These are phyloP conservation scores for Stomorhina lunata DNA, from an alignment of 2,888 invertebrate species.

Conservation along the genomic window DNA sequence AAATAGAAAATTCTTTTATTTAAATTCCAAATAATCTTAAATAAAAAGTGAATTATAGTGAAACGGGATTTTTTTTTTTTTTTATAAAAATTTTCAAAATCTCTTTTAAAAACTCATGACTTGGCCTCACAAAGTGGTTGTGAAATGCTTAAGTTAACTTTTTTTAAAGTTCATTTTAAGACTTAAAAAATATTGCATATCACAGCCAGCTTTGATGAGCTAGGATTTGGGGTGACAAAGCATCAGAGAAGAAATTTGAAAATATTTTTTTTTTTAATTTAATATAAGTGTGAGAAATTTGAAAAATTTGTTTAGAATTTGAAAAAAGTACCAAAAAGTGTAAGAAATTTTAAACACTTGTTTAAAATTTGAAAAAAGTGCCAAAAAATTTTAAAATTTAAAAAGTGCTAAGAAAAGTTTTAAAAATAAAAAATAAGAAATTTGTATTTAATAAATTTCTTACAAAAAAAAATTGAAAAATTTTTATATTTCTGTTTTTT, in stretches of 20 bases:
- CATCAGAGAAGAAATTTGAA: background rate
- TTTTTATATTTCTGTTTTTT: too few relatives aligned
- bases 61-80: too few relatives aligned
- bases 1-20: background rate
- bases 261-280: background rate
- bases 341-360: too few relatives aligned
- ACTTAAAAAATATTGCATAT: slow-evolving; percentile 84
- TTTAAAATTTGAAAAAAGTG: too few relatives aligned
- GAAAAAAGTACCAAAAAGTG: too few relatives aligned
- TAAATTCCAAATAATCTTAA: slow-evolving; percentile 1
- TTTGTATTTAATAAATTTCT: too few relatives aligned
- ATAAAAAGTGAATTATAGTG: background rate
- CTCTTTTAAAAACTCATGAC: too few relatives aligned
- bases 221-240: slow-evolving; percentile 76
- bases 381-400: too few relatives aligned
- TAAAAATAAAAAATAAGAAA: too few relatives aligned
- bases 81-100: slow-evolving; percentile 6
- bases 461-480: too few relatives aligned
- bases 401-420: too few relatives aligned
- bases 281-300: background rate
- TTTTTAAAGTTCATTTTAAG: slow-evolving; percentile 59
- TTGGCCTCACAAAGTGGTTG: slow-evolving; percentile 90
- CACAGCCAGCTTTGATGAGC: slow-evolving; percentile 99
- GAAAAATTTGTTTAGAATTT: background rate
- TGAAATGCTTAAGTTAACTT: slow-evolving; percentile 83